phyloP scores from a whole-genome alignment of 1,140 invertebrate genomes.

The Hylaeus volcanicus region DNA sequence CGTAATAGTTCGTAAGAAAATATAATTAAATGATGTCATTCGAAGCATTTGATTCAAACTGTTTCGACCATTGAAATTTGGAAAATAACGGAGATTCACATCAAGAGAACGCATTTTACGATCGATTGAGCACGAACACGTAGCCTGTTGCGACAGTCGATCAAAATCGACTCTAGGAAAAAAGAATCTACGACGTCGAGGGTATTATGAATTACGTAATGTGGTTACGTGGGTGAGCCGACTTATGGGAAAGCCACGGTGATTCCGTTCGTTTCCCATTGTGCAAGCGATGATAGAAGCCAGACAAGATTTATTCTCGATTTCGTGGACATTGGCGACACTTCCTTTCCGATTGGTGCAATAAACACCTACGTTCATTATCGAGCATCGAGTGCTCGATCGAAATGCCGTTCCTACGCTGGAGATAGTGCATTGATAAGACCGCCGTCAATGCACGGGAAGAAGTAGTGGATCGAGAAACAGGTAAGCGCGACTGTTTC shows the following conservation, averaged over 20 bases:
- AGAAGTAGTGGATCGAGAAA: not conserved
- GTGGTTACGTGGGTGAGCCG: slow-evolving; percentile 39
- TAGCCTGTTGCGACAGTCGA: slow-evolving; percentile 35
- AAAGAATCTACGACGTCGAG: slow-evolving; percentile 15
- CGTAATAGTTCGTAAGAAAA: too few relatives aligned
- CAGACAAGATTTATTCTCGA: slow-evolving; percentile 54
- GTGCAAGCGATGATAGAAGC: slow-evolving; percentile 50
- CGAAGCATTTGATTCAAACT: too few relatives aligned
- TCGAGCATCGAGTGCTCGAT: not conserved
- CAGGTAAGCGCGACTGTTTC: not conserved
- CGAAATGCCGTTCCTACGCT: not conserved
- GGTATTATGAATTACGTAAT: slow-evolving; percentile 34
- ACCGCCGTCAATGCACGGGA: not conserved
- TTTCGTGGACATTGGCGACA: slow-evolving; percentile 48
- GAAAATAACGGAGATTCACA: not conserved
- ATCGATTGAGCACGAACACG: slow-evolving; percentile 29
- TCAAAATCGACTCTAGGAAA: slow-evolving; percentile 42
- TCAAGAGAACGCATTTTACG: not conserved
- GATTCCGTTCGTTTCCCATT: slow-evolving; percentile 49
- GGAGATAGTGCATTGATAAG: not conserved
- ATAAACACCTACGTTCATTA: slow-evolving; percentile 30
- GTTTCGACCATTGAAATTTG: too few relatives aligned
- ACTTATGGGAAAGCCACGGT: slow-evolving; percentile 50
- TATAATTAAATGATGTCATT: too few relatives aligned
- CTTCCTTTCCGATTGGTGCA: slow-evolving; percentile 36